These are phyloP conservation scores for Heliconius aoede DNA, from an alignment of 2,888 invertebrate genomes.

Conservation along the genomic window DNA sequence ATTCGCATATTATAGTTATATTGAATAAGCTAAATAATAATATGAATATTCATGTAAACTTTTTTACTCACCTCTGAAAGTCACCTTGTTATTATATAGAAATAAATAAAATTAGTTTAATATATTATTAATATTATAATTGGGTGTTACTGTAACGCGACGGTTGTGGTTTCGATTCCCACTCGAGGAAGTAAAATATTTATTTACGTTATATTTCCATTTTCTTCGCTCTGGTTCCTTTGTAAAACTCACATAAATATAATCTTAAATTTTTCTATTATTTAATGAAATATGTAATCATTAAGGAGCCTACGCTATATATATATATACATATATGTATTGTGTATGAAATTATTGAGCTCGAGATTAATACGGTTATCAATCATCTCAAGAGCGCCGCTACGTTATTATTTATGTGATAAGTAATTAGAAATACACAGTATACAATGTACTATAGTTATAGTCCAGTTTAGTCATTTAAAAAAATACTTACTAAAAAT, in stretches of 20 bases:
- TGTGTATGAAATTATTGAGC: not conserved
- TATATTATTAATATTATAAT: too few relatives aligned
- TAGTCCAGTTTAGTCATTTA: not conserved
- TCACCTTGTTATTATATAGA: not conserved
- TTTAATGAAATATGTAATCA: not conserved
- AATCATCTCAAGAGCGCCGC: constrained; percentile 4
- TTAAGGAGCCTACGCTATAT: not conserved
- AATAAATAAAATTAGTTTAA: too few relatives aligned
- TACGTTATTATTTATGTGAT: constrained; percentile 15
- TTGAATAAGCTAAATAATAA: not conserved
- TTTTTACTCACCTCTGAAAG: not conserved
- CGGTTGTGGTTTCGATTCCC: too few relatives aligned
- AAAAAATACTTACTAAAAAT: not conserved
- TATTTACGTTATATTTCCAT: too few relatives aligned
- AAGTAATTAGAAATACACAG: constrained; percentile 1
- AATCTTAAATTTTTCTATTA: not conserved
- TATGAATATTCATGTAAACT: not conserved
- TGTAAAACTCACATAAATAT: too few relatives aligned
- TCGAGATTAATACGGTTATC: constrained; percentile 12
- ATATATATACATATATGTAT: not conserved
- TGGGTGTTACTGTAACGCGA: too few relatives aligned
- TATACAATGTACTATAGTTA: not conserved
- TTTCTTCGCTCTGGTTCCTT: too few relatives aligned
- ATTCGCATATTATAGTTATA: not conserved
- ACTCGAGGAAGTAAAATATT: too few relatives aligned